A percentile compares a stretch with the other conserved stretches of the same genome.
phyloP scores from a whole-genome alignment of 2,888 invertebrate genomes.

The Drosophila limbata region DNA sequence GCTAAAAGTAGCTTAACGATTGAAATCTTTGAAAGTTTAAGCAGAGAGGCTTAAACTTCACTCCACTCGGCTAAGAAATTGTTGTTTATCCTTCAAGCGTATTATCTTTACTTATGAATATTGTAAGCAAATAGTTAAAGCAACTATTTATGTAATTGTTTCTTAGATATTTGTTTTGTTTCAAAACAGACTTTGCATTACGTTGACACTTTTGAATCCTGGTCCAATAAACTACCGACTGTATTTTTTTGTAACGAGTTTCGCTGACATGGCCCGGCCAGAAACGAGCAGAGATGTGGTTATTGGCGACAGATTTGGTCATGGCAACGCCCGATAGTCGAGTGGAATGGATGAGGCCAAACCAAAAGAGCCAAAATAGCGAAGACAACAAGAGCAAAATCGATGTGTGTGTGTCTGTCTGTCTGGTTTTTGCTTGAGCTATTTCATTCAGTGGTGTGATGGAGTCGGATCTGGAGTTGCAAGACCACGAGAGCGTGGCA shows the following conservation, averaged over 20 bases:
- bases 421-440: constrained; percentile 58
- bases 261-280: constrained; percentile 16
- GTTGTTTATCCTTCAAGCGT: not conserved
- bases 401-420: constrained; percentile 49
- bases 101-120: not conserved
- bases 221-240: constrained; percentile 22
- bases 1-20: not conserved
- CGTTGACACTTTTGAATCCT: constrained; percentile 11
- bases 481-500: constrained; percentile 25
- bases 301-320: constrained; percentile 24
- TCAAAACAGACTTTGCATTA: not conserved
- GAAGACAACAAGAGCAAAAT: constrained; percentile 37
- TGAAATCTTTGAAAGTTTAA: not conserved
- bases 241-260: constrained; percentile 37
- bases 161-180: constrained; percentile 1
- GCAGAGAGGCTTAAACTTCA: not conserved
- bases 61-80: not conserved
- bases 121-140: constrained; percentile 1
- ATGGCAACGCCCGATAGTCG: constrained; percentile 42
- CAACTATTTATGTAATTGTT: constrained; percentile 16
- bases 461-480: constrained; percentile 30
- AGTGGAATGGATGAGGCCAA: constrained; percentile 24
- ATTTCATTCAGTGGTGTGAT: constrained; percentile 53
- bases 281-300: constrained; percentile 22
- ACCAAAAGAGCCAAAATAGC: constrained; percentile 15